Evolutionary conservation across 2,888 invertebrate genomes (phyloP).

Genomic region (Gisinianus flammeolus): DNA sequence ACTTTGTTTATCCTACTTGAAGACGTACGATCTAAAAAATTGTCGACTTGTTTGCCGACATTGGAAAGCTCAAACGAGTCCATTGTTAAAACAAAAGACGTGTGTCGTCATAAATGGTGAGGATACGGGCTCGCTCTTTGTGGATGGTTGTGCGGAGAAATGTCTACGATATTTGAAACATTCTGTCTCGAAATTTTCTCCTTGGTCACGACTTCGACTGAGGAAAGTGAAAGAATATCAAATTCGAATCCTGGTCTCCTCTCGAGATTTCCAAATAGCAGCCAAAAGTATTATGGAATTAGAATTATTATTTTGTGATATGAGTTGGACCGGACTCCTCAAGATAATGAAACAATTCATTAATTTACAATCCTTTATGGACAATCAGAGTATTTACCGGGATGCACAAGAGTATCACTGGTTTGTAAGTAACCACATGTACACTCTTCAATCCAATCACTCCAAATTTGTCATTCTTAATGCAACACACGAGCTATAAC

Average conservation of each 20-base stretch:
- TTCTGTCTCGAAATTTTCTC: slow-evolving; percentile 34
- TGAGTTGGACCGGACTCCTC: slow-evolving; percentile 12
- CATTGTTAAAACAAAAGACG: background rate
- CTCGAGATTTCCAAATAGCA: slow-evolving; percentile 30
- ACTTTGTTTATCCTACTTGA: slow-evolving; percentile 2
- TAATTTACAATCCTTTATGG: slow-evolving; percentile 22
- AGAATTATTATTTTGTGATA: slow-evolving; percentile 12
- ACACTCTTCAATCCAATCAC: background rate
- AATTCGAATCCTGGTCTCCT: background rate
- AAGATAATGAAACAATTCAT: slow-evolving; percentile 26
- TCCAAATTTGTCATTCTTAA: background rate
- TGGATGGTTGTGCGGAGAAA: slow-evolving; percentile 26
- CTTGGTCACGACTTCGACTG: slow-evolving; percentile 35
- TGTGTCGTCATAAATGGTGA: slow-evolving; percentile 36
- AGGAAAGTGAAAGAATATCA: slow-evolving; percentile 1
- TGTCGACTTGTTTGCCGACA: slow-evolving; percentile 38
- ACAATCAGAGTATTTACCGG: slow-evolving; percentile 15
- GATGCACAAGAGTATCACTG: too few species aligned
- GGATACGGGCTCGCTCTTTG: slow-evolving; percentile 17
- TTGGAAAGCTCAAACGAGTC: slow-evolving; percentile 34
- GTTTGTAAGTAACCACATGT: too few species aligned
- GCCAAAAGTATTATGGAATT: slow-evolving; percentile 27
- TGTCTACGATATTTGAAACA: slow-evolving; percentile 26
- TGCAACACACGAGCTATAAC: too few species aligned
- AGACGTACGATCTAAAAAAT: slow-evolving; percentile 31